Evolutionary conservation across 2,888 invertebrate species (phyloP).

Genomic region (Ametastegia equiseti): DNA sequence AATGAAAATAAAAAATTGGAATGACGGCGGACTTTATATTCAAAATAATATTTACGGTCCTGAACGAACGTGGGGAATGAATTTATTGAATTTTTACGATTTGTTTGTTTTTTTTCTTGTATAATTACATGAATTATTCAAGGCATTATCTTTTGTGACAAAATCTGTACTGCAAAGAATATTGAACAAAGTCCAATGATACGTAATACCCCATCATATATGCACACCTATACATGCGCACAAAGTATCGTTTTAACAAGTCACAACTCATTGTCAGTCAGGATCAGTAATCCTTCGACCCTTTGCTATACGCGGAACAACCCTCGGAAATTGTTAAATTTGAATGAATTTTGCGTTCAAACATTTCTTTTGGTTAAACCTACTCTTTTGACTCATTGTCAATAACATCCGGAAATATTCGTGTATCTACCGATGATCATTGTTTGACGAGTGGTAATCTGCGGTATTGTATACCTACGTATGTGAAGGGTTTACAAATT

Average conservation of each 20-base stretch:
- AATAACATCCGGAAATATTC: neutral
- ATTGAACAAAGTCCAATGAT: constrained; percentile 13
- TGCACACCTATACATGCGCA: neutral
- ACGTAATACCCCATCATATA: neutral
- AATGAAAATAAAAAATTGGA: neutral
- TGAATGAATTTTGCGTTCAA: neutral
- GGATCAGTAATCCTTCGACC: too few species aligned
- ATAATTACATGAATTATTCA: constrained; percentile 38
- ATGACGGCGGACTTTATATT: neutral
- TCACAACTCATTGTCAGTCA: constrained; percentile 14
- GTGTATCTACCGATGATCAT: neutral
- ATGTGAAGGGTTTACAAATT: neutral
- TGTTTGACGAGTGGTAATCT: neutral
- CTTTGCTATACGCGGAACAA: too few species aligned
- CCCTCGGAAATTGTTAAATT: too few species aligned
- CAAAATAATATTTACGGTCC: neutral
- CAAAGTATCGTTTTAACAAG: neutral
- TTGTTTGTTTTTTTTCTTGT: constrained; percentile 10
- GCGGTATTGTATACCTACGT: too few species aligned
- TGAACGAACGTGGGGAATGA: neutral
- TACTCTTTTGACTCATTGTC: neutral
- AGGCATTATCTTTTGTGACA: constrained; percentile 10
- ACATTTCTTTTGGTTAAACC: neutral
- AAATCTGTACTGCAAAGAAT: neutral
- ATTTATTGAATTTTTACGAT: neutral